phyloP scores from a whole-genome alignment of 2,113 vertebrate genomes.

The Oryzias melastigma region DNA sequence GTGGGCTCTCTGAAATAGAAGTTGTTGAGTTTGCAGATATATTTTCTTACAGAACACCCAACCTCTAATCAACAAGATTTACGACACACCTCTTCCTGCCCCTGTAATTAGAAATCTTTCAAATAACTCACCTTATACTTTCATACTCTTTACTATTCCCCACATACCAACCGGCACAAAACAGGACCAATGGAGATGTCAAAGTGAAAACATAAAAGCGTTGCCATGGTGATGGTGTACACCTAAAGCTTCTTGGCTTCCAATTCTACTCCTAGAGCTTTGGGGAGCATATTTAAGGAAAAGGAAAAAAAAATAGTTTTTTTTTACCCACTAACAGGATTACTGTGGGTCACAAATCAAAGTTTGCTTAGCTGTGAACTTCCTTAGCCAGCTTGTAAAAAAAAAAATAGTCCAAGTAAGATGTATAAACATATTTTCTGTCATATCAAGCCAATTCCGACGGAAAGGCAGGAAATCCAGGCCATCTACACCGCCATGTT shows the following conservation, averaged over 20 bases:
- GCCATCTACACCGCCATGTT: slow-evolving; percentile 22
- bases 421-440: slow-evolving; percentile 22
- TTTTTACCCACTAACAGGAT: slow-evolving; percentile 42
- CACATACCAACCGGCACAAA: slow-evolving; percentile 64
- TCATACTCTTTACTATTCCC: slow-evolving; percentile 67
- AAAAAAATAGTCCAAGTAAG: slow-evolving; percentile 30
- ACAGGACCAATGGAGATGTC: slow-evolving; percentile 60
- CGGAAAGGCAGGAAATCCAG: slow-evolving; percentile 42
- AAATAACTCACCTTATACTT: slow-evolving; percentile 76
- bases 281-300: slow-evolving; percentile 55
- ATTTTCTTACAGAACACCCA: slow-evolving; percentile 58
- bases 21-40: slow-evolving; percentile 67
- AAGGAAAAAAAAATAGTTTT: slow-evolving; percentile 34
- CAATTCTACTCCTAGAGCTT: slow-evolving; percentile 51
- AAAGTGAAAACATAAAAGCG: slow-evolving; percentile 69
- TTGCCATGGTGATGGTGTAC: slow-evolving; percentile 73
- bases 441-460: slow-evolving; percentile 22
- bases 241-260: slow-evolving; percentile 59
- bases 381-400: slow-evolving; percentile 27
- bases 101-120: slow-evolving; percentile 73
- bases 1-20: slow-evolving; percentile 39
- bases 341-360: slow-evolving; percentile 51
- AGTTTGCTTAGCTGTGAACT: slow-evolving; percentile 58
- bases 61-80: slow-evolving; percentile 78
- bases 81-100: slow-evolving; percentile 53